Percentiles rank a stretch among this genome's conserved stretches.
phyloP scores from a whole-genome alignment of 1,140 invertebrate genomes.

The Drosophila repletoides region DNA sequence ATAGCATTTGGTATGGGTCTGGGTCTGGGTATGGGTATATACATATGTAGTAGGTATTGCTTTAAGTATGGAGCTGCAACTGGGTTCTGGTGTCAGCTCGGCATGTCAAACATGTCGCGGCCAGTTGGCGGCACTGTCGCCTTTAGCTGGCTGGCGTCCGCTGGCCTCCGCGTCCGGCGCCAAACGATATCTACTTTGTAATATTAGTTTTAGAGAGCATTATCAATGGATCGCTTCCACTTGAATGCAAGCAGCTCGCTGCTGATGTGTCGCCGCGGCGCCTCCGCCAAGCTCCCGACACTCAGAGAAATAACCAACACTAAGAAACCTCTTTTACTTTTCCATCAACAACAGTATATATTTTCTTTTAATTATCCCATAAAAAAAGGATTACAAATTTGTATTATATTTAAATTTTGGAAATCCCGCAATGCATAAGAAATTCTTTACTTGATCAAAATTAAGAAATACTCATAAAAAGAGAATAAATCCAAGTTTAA shows the following conservation, averaged over 20 bases:
- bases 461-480: no score
- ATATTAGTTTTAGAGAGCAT: constrained; percentile 81
- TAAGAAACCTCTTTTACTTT: no score
- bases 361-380: no score
- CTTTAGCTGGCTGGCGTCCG: no score
- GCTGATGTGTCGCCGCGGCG: constrained; percentile 20
- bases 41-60: no score
- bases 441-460: no score
- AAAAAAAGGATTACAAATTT: no score
- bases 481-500: no score
- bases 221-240: constrained; percentile 79
- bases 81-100: constrained; percentile 55
- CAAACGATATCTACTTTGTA: constrained; percentile 79
- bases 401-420: no score
- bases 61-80: constrained; percentile 10
- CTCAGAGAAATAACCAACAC: no score
- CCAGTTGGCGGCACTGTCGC: constrained; percentile 80
- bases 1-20: not conserved
- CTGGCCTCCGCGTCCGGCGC: constrained; percentile 68
- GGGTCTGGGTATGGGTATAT: not conserved
- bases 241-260: constrained; percentile 57
- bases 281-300: constrained; percentile 1
- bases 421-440: no score
- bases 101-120: constrained; percentile 81
- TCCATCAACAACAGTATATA: no score